phyloP scores from a whole-genome alignment of 2,888 invertebrate species.

The Tachystola acroxantha region DNA sequence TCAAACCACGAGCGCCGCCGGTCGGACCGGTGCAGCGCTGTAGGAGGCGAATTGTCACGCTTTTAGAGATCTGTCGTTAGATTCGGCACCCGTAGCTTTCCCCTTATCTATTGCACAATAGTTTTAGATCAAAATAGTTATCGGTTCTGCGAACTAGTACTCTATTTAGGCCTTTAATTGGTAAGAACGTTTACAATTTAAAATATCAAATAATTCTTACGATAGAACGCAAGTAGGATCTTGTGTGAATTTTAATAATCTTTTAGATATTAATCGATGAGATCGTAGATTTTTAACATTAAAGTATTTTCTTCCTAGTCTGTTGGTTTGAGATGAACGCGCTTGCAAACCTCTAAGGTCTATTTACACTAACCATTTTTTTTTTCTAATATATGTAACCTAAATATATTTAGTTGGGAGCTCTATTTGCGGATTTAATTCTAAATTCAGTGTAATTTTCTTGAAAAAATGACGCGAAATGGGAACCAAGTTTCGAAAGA shows the following conservation, averaged over 20 bases:
- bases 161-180: not conserved
- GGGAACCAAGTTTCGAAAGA: too few relatives aligned
- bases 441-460: too few relatives aligned
- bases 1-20: too few relatives aligned
- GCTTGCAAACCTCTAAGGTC: not conserved
- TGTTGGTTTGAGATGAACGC: slow-evolving; percentile 7
- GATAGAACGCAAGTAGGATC: not conserved
- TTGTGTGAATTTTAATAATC: too few relatives aligned
- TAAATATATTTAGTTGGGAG: too few relatives aligned
- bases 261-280: too few relatives aligned
- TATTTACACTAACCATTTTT: not conserved
- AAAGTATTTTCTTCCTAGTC: slow-evolving; percentile 5
- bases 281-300: slow-evolving; percentile 2
- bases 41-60: not conserved
- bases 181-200: not conserved
- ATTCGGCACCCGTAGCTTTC: slow-evolving; percentile 20
- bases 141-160: too few relatives aligned
- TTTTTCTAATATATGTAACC: not conserved
- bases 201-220: not conserved
- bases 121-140: not conserved
- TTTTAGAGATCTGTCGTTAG: slow-evolving; percentile 3
- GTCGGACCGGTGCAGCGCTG: not conserved
- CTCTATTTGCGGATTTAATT: too few relatives aligned
- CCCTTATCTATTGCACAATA: slow-evolving; percentile 1
- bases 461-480: too few relatives aligned